phyloP scores from a whole-genome alignment of 2,797 vertebrate species.

The Sitta carolinensis region DNA sequence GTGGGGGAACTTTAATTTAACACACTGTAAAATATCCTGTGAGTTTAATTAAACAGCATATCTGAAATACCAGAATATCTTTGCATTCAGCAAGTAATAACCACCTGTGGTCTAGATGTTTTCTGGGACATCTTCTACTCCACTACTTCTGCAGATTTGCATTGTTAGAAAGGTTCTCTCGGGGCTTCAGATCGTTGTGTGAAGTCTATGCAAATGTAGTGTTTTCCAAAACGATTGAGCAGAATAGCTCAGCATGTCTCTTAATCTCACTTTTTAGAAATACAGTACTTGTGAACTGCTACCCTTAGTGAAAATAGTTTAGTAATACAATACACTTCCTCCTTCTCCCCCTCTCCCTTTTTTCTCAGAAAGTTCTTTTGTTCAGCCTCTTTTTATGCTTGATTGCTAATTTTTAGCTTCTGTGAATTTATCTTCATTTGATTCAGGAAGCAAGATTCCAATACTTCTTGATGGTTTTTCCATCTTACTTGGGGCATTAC shows the following conservation, averaged over 20 bases:
- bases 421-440: neutral
- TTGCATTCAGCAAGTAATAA: neutral
- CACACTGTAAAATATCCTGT: neutral
- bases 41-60: neutral
- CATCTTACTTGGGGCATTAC: neutral
- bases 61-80: neutral
- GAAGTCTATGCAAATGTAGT: neutral
- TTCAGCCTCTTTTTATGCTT: neutral
- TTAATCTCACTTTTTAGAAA: neutral
- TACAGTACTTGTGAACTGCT: neutral
- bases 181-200: neutral
- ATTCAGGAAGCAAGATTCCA: neutral
- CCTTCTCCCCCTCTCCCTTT: neutral
- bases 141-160: neutral
- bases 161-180: neutral
- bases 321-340: neutral
- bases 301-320: neutral
- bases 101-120: neutral
- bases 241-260: neutral
- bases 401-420: neutral
- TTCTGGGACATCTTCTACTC: neutral
- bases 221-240: neutral
- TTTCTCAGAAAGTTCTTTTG: neutral
- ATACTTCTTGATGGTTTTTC: neutral
- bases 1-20: slow-evolving; percentile 10